Base-by-base conservation (phyloP, 2,888 invertebrate genomes). In the Cyclophora albipunctata region DNA sequence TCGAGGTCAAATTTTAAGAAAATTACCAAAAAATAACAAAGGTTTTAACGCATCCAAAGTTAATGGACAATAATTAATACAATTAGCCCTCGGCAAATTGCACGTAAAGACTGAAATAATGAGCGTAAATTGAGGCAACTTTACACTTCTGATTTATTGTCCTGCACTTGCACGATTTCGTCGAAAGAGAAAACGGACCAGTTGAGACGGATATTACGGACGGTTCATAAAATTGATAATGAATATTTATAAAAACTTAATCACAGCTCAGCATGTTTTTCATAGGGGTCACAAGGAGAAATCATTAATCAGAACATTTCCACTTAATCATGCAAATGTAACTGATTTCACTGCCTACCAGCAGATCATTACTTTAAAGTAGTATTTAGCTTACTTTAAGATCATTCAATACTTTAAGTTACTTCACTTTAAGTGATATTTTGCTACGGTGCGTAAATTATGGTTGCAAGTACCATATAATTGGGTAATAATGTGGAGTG, bases 71-170 rank as follows among this genome's bases (percentile, higher is more conserved):
- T 87, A 84, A 88, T 87, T 86, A 87, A 84, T 85, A 86, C 86
- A 88, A 88, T 88, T 87, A 87, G 82, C 76, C 72, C 71, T 69
- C 80, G 80, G 87, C 84, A 85, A 88, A 88, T 87, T 87, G 79
- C 81, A 78, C 81, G 77, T 82, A 81, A 76, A 79, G 75, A 81
- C 80, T 79, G 75, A 81, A 81, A 84, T 88, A 88, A 88, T 87
- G 85, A 86, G 84, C 78, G 79, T 77, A 81, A 87, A 87, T 86
- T 81, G 84, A 85, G 81, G 77, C 81, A 78, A 81, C 86, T 88
- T 86, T 86, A 83, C 87, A 86, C 87, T 84, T 84, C 81, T 87
- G 87, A 88, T 88, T 88, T 88, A 88, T 87, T 86, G 84, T 84
- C 77, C 72, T 77, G 81, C 81, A 80, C 84, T 82, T 81, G 83